These are phyloP conservation scores for Lasioglossum morio DNA, from an alignment of 2,888 invertebrate species.

Conservation along the genomic window DNA sequence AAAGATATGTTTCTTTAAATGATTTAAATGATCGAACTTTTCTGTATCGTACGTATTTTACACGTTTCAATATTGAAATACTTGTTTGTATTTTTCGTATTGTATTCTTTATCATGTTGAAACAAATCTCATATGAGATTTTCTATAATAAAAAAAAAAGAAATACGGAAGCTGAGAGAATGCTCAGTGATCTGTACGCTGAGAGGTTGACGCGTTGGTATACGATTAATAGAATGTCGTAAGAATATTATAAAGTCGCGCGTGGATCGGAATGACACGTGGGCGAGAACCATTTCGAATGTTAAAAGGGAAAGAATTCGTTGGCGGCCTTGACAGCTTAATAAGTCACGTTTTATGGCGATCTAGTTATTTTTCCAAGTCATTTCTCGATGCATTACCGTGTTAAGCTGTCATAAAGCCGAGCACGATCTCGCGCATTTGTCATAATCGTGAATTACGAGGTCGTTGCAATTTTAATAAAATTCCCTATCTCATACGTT, in stretches of 20 bases:
- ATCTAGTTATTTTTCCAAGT: conserved; percentile 1
- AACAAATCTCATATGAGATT: no score
- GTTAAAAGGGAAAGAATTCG: conserved; percentile 17
- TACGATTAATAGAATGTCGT: not conserved
- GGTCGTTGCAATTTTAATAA: not conserved
- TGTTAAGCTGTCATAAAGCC: not conserved
- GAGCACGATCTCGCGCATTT: not conserved
- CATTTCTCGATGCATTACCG: not conserved
- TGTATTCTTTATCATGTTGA: no score
- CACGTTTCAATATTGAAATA: not conserved
- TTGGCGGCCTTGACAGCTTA: not conserved
- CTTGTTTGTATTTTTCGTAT: no score
- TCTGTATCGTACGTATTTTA: not conserved
- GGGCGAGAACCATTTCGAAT: conserved; percentile 5
- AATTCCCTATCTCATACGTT: not conserved
- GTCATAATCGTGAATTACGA: not conserved
- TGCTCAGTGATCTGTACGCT: not conserved
- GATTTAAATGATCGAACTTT: no score
- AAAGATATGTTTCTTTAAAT: no score
- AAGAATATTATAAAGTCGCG: not conserved
- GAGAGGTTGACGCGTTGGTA: not conserved
- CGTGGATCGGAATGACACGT: not conserved
- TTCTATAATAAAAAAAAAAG: no score
- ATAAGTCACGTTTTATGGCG: conserved; percentile 5
- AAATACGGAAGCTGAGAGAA: no score